Evolutionary conservation across 2,888 invertebrate genomes (phyloP).

Genomic region (Diadromus collaris): DNA sequence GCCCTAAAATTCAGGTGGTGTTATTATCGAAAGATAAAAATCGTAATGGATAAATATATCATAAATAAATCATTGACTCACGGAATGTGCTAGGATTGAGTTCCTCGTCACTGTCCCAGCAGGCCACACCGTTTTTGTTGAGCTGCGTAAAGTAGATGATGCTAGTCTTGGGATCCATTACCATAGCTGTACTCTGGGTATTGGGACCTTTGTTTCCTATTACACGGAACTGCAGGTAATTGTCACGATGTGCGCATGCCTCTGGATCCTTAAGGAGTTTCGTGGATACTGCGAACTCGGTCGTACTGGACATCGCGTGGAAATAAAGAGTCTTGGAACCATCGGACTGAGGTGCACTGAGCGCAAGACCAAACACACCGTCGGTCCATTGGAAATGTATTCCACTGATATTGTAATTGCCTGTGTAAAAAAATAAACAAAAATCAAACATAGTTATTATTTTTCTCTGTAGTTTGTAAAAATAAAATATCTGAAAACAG

Average conservation of each 20-base stretch:
- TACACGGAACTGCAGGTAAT: constrained; percentile 86
- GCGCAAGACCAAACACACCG: constrained; percentile 89
- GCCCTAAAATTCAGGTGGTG: not conserved
- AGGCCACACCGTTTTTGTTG: constrained; percentile 89
- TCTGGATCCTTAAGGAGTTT: constrained; percentile 88
- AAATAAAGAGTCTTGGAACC: constrained; percentile 88
- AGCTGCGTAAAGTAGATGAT: constrained; percentile 89
- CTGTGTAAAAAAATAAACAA: constrained; percentile 77
- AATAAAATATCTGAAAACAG: not conserved
- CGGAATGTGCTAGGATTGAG: constrained; percentile 83
- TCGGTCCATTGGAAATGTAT: constrained; percentile 94
- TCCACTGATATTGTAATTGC: constrained; percentile 89
- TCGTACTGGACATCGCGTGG: constrained; percentile 90
- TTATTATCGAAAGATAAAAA: not conserved
- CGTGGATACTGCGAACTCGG: constrained; percentile 90
- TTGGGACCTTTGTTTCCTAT: constrained; percentile 87
- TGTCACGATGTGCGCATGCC: constrained; percentile 84
- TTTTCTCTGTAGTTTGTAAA: not conserved
- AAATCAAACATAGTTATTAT: not conserved
- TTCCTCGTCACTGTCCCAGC: constrained; percentile 88
- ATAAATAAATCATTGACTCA: constrained; percentile 61
- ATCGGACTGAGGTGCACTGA: constrained; percentile 82
- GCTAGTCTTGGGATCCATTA: constrained; percentile 85
- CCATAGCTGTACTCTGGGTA: constrained; percentile 89
- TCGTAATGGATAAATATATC: not conserved